A percentile compares a stretch with the other conserved stretches of the same genome.
These are phyloP conservation scores for Drosophila mayaguana DNA, from an alignment of 2,888 invertebrate genomes.

Conservation along the genomic window DNA sequence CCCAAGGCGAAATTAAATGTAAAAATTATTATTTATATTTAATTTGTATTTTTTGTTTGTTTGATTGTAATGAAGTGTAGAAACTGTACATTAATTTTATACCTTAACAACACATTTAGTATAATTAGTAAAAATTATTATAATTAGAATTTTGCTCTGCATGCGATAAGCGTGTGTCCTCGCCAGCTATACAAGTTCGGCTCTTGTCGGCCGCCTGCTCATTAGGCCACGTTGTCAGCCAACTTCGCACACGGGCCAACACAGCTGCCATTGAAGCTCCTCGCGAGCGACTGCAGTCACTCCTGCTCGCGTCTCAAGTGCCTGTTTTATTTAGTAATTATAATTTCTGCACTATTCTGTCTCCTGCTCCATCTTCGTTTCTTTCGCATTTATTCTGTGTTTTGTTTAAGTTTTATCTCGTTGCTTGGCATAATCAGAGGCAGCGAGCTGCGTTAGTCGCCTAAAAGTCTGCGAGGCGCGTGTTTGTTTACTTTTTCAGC, in stretches of 20 bases:
- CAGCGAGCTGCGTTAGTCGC: constrained; percentile 18
- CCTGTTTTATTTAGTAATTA: constrained; percentile 76
- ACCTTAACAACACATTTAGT: too few relatives aligned
- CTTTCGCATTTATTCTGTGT: constrained; percentile 15
- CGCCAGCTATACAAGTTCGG: constrained; percentile 1
- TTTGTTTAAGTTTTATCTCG: constrained; percentile 28
- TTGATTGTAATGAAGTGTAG: too few relatives aligned
- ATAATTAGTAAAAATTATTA: constrained; percentile 4
- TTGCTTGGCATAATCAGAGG: constrained; percentile 54
- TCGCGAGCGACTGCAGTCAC: constrained; percentile 14
- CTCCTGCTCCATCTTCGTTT: neutral
- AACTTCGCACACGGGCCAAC: constrained; percentile 9
- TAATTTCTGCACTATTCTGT: constrained; percentile 56
- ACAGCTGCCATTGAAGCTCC: constrained; percentile 6
- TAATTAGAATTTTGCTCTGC: constrained; percentile 7
- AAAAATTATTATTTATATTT: too few relatives aligned
- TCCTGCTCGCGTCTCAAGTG: constrained; percentile 63
- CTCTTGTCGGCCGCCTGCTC: constrained; percentile 5
- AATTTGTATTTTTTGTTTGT: too few relatives aligned
- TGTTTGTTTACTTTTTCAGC: constrained; percentile 69
- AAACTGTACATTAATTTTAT: too few relatives aligned
- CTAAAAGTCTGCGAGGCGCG: constrained; percentile 62
- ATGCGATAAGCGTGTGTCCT: neutral
- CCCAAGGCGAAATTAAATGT: neutral
- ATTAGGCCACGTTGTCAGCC: constrained; percentile 11